Base-by-base conservation (phyloP, 2,113 vertebrate species). In the Lampris incognitus region DNA sequence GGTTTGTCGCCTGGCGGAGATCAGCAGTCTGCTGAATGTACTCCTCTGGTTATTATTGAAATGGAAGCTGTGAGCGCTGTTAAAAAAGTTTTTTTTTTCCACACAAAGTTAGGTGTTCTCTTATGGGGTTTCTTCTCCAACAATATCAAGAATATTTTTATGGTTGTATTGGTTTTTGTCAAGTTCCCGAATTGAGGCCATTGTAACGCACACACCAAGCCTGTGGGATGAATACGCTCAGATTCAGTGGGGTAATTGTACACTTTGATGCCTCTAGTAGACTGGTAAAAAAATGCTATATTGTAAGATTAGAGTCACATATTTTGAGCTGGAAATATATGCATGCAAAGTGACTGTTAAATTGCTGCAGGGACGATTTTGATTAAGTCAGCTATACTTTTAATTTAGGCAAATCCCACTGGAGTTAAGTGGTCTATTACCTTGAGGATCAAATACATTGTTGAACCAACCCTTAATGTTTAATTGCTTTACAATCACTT, bases 341-440 rank as follows among this genome's bases (percentile, higher is more conserved):
- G 58, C 62, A 79, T 75, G 79, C 64, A 69, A 72, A 84, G 78
- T 83, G 78, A 78, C 80, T 79, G n/a, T 52, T 79, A 58, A 85
- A 78, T 74, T 71, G 72, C 88, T 78, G 68, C 83, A 1, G 4
- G 74, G 71, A 79, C 51, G 52, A 2, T 70, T 86, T 76, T 78
- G 68, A 86, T 88, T 81, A 84, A 79, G 68, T 83, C 36, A 0
- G 58, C 77, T 78, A 52, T 54, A 57, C 62, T 85, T 24, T 83
- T 81, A 85, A 90, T 90, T 83, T 85, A 75, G 55, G 61, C 56
- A 84, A 84, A 87, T 88, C 76, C 82, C 69, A 58, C 52, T 64
- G 57, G 74, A 87, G 78, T 81, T 69, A 79, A 80, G 79, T 1
- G 38, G 55, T 75, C 51, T 83, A 55, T 78, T 85, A 78, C 42